phyloP scores from a whole-genome alignment of 2,113 vertebrate species.

The Oryzias javanicus region DNA sequence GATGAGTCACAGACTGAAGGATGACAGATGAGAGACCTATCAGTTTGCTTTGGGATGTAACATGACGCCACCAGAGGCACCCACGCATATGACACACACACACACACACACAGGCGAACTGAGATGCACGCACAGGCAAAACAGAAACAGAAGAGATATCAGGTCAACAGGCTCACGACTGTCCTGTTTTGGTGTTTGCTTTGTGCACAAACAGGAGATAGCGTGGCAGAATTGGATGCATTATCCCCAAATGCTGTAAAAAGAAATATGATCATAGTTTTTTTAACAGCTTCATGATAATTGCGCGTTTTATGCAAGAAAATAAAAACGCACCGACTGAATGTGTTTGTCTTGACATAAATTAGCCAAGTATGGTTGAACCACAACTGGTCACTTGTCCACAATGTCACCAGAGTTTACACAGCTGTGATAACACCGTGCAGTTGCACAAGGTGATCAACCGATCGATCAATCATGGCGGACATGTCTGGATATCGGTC shows the following conservation, averaged over 20 bases:
- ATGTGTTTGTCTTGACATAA: no score
- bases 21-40: constrained; percentile 59
- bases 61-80: constrained; percentile 23
- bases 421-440: constrained; percentile 36
- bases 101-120: constrained; percentile 5
- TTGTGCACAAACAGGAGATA: neutral
- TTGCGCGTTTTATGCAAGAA: neutral
- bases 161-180: constrained; percentile 3
- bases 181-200: neutral
- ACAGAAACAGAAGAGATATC: constrained; percentile 5
- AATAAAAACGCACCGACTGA: neutral
- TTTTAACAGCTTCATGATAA: no score
- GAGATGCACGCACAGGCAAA: constrained; percentile 12
- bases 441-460: constrained; percentile 28
- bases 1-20: constrained; percentile 56
- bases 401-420: constrained; percentile 33
- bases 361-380: no score
- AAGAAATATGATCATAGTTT: no score
- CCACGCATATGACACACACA: constrained; percentile 8
- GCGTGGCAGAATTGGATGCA: neutral
- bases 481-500: constrained; percentile 15
- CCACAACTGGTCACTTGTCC: constrained; percentile 4
- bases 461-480: constrained; percentile 31
- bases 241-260: neutral
- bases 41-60: constrained; percentile 50